Base-by-base conservation (phyloP, 2,113 vertebrate genomes). In the Proterorhinus semilunaris region DNA sequence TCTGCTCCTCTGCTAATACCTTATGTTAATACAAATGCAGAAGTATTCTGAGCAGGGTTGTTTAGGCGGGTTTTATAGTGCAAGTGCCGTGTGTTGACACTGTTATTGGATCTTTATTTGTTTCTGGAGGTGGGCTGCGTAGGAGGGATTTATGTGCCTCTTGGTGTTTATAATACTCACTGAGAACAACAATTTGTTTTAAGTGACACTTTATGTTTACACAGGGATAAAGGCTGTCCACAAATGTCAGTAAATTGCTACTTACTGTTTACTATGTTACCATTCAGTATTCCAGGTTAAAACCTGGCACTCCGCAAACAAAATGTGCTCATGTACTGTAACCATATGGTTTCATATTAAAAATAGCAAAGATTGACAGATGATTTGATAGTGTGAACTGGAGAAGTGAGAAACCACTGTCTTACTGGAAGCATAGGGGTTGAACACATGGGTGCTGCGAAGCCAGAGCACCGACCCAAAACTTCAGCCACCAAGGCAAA, bases 111-210 rank as follows among this genome's bases (percentile, higher is more conserved):
- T 63, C 62, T 48, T 63, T 63, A 61, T 63, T 63, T 46, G n/a
- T 47, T 63, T 63, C 45, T 63, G 44, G 62, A 47, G 62, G 62
- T 47, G 62, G 44, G 9, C 13, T 45, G 58, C 44, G 58, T 61
- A 61, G 58, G 58, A 61, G 58, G 58, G 43, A 61, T 61, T 61
- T 61, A 61, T 61, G n/a, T 61, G 58, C 58, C 58, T 61, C 42
- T 13, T 61, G 58, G 58, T 61, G 58, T 61, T 61, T 61, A 61
- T 61, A 42, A 61, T 44, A 61, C 42, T 61, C 44, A 61, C 58
- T 61, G 58, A 16, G 58, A 61, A 61, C 58, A 61, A 61, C 58
- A n/a, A 42, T 61, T 61, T 44, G 36, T 61, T 61, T 61, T 44
- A 61, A 61, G 42, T 61, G 58, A 61, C 58, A 61, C 58, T 61